phyloP scores from a whole-genome alignment of 2,797 vertebrate species.

The Cossypha caffra region DNA sequence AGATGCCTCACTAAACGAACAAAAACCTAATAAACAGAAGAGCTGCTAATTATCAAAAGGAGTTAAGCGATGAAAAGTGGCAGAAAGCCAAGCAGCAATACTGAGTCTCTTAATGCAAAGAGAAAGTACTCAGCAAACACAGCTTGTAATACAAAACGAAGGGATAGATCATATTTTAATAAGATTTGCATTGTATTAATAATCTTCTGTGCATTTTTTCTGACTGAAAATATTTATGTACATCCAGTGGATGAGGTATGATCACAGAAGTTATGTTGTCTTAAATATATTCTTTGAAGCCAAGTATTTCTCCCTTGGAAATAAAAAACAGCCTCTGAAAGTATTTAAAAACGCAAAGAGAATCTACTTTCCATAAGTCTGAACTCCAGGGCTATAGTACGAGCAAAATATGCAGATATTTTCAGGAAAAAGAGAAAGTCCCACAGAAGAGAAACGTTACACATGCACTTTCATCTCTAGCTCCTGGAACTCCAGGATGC shows the following conservation, averaged over 20 bases:
- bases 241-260: background rate
- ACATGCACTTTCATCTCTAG: background rate
- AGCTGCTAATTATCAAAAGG: background rate
- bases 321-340: background rate
- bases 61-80: conserved; percentile 9
- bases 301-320: background rate
- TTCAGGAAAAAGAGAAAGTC: background rate
- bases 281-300: background rate
- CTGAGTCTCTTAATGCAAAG: background rate
- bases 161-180: background rate
- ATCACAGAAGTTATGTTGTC: background rate
- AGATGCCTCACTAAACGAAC: background rate
- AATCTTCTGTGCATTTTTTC: background rate
- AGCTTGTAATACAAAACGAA: background rate
- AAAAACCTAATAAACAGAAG: background rate
- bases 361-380: background rate
- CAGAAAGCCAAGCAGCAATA: background rate
- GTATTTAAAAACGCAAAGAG: background rate
- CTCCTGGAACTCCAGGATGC: background rate
- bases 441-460: background rate
- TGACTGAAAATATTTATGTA: background rate
- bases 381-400: background rate
- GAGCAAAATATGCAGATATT: background rate
- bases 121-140: background rate
- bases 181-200: background rate